These are phyloP conservation scores for Acanthacorydalis orientalis DNA, from an alignment of 2,888 invertebrate genomes.

Conservation along the genomic window DNA sequence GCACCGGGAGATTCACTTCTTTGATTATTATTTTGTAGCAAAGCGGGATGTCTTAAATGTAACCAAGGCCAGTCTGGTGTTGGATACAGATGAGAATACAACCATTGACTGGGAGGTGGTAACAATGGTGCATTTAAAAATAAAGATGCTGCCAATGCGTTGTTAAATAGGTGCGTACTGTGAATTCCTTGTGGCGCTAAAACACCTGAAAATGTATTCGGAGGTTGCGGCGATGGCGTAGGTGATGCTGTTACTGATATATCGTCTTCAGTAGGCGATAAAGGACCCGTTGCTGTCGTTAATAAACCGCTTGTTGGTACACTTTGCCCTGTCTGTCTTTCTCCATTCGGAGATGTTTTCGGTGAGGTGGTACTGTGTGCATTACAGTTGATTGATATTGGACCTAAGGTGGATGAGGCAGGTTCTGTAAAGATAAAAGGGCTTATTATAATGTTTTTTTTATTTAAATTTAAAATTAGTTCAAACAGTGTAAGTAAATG, in stretches of 20 bases:
- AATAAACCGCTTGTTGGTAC: constrained; percentile 18
- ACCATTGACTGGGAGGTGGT: constrained; percentile 62
- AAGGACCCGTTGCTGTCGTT: constrained; percentile 30
- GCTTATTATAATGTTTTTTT: too few relatives aligned
- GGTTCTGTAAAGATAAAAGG: constrained; percentile 19
- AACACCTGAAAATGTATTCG: constrained; percentile 20
- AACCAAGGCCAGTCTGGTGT: constrained; percentile 54
- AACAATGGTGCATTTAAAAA: constrained; percentile 58
- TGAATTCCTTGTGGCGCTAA: constrained; percentile 22
- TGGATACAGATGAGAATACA: constrained; percentile 60
- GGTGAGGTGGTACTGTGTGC: constrained; percentile 59
- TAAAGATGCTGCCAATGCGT: constrained; percentile 48
- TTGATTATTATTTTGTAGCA: constrained; percentile 15
- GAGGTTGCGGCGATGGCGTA: constrained; percentile 34
- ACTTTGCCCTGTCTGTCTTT: constrained; percentile 4
- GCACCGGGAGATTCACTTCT: constrained; percentile 14
- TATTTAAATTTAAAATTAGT: too few relatives aligned
- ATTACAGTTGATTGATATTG: constrained; percentile 28
- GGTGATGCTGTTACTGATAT: constrained; percentile 48
- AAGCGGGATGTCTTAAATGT: constrained; percentile 24
- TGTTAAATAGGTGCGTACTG: constrained; percentile 31
- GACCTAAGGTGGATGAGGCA: constrained; percentile 23
- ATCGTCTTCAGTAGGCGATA: constrained; percentile 35
- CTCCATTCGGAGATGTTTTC: constrained; percentile 36
- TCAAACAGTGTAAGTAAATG: too few relatives aligned